Evolutionary conservation across 2,113 vertebrate species (phyloP).

Genomic region (Leuciscus idus): DNA sequence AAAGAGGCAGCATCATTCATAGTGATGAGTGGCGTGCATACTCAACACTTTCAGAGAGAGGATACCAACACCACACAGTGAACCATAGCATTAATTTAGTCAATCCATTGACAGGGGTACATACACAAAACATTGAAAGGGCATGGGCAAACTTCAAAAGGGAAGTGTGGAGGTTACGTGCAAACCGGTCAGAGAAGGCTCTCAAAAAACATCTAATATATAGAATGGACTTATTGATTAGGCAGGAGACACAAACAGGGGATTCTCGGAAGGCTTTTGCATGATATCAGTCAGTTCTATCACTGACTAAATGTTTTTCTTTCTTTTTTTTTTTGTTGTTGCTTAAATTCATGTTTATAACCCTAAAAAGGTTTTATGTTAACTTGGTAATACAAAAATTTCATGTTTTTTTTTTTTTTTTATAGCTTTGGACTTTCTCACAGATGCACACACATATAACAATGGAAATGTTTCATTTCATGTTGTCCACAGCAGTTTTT

Average conservation of each 20-base stretch:
- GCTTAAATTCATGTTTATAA: not conserved
- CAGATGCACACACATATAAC: too few relatives aligned
- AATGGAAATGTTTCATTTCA: too few relatives aligned
- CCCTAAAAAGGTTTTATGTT: not conserved
- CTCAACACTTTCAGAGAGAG: not conserved
- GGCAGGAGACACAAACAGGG: not conserved
- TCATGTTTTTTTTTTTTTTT: too few relatives aligned
- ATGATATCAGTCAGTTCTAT: not conserved
- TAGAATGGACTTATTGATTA: not conserved
- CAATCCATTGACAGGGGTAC: not conserved
- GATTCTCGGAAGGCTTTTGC: not conserved
- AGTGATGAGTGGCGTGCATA: too few relatives aligned
- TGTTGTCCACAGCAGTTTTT: too few relatives aligned
- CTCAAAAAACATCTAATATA: conserved; percentile 7
- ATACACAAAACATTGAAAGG: conserved; percentile 26
- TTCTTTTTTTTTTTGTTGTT: not conserved
- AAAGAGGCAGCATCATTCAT: too few relatives aligned
- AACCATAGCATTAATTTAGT: conserved; percentile 3
- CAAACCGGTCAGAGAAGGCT: conserved; percentile 3
- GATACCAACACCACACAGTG: conserved; percentile 22
- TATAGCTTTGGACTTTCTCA: too few relatives aligned
- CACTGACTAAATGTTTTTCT: not conserved
- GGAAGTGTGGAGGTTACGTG: not conserved
- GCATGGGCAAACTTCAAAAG: conserved; percentile 24
- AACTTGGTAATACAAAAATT: too few relatives aligned